Base-by-base conservation (phyloP, 2,888 invertebrate genomes). In the Caenorhabditis sp. region DNA sequence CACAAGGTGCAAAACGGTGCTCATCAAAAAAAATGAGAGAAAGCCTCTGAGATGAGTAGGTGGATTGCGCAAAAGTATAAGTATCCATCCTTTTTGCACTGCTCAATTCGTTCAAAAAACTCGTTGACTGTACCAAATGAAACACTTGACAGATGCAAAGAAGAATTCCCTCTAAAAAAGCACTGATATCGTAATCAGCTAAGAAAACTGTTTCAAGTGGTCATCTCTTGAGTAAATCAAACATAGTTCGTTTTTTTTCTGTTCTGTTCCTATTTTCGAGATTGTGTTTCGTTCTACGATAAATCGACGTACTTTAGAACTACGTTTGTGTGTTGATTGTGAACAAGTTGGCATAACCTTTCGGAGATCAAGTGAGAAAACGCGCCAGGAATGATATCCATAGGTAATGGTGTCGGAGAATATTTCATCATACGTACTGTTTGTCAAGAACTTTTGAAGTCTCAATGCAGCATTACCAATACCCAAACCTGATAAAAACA, bases 181-280 rank as follows among this genome's bases (percentile, higher is more conserved):
- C 6, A 43, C 43, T 43, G 43, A 43, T 43, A 43, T 43, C 43
- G 43, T 43, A 43, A 43, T 43, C 17, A 43, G 43, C 43, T 43
- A 43, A 43, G 43, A 43, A 43, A 43, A 43, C 43, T 10, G 55
- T 55, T 73, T 73, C 68, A 73, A 73, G 73, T 73, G 73, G 73
- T 73, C 73, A 68, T 68, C 67, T 72, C 72, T 72, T 68, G 73
- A 73, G 73, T 68, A 73, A 66, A 58, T 67, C 66, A 72, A 72
- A 72, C 72, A 72, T 65, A 72, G 72, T 72, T 72, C 64, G 55
- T 60, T 63, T 58, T 58, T 55, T 55, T 55, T 31, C 31, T 31
- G 31, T 31, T 31, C 31, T 31, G 31, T 31, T 31, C 31, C 10
- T 31, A 6, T 31, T 6, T 31, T 31, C 10, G 31, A 31, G 31